Conservation (phyloP, 1,140 invertebrate species). For the Triops cancriformis region DNA sequence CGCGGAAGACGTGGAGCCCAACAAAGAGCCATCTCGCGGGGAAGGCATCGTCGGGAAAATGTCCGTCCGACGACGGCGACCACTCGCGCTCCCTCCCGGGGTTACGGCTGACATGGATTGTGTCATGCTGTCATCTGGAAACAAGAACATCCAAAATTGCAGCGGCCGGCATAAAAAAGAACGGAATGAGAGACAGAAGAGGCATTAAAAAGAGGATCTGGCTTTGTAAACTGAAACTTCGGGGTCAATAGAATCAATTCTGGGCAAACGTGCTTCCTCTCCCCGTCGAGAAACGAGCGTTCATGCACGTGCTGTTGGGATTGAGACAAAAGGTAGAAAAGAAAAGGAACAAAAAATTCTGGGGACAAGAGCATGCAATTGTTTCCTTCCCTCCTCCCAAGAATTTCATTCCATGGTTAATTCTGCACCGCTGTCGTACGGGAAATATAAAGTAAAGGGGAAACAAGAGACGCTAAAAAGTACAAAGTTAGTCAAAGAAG, state of each 20-base stretch:
- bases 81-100: slow-evolving; percentile 24
- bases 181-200: slow-evolving; percentile 28
- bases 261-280: slow-evolving; percentile 27
- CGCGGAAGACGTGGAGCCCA: slow-evolving; percentile 30
- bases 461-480: background rate
- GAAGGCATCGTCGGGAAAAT: slow-evolving; percentile 77
- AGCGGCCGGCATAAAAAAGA: slow-evolving; percentile 31
- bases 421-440: background rate
- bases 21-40: slow-evolving; percentile 42
- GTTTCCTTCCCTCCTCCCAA: background rate
- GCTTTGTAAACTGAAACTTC: slow-evolving; percentile 23
- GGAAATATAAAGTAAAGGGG: background rate
- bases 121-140: slow-evolving; percentile 30
- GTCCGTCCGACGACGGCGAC: slow-evolving; percentile 69
- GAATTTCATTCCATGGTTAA: background rate
- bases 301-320: background rate
- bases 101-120: slow-evolving; percentile 30
- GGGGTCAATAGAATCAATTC: slow-evolving; percentile 30
- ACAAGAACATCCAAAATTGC: slow-evolving; percentile 30
- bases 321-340: background rate
- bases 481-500: background rate
- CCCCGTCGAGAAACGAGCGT: background rate
- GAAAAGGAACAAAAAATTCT: background rate
- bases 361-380: background rate
- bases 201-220: slow-evolving; percentile 28